phyloP scores from a whole-genome alignment of 2,113 vertebrate genomes.

The Chinchilla lanigera region DNA sequence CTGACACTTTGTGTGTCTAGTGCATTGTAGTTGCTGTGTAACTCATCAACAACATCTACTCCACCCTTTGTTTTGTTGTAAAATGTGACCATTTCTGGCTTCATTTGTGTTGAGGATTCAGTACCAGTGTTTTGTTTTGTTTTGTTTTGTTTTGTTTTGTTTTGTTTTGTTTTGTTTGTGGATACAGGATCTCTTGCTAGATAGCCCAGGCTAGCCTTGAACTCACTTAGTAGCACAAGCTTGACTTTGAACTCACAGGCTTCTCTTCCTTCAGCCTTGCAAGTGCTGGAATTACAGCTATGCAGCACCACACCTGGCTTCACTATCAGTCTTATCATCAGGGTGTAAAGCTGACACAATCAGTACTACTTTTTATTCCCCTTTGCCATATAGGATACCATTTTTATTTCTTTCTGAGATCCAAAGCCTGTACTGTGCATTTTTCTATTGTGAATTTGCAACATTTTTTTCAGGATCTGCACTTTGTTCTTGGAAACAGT shows the following conservation, averaged over 20 bases:
- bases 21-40: background rate
- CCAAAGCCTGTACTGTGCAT: background rate
- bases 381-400: background rate
- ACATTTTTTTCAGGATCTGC: background rate
- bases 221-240: too few relatives aligned
- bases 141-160: background rate
- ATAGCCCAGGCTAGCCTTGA: too few relatives aligned
- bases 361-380: background rate
- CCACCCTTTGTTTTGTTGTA: too few relatives aligned
- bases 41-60: background rate
- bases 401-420: background rate
- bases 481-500: background rate
- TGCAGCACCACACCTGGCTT: too few relatives aligned
- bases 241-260: too few relatives aligned
- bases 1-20: background rate
- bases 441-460: background rate
- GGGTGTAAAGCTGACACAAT: background rate
- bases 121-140: background rate
- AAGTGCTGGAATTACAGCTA: too few relatives aligned
- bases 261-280: too few relatives aligned
- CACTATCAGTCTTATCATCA: background rate
- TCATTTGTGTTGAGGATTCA: background rate
- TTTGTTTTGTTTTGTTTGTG: background rate
- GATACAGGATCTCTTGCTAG: background rate
- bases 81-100: too few relatives aligned